These are phyloP conservation scores for Gallinago media DNA, from an alignment of 2,113 vertebrate species.

Conservation along the genomic window DNA sequence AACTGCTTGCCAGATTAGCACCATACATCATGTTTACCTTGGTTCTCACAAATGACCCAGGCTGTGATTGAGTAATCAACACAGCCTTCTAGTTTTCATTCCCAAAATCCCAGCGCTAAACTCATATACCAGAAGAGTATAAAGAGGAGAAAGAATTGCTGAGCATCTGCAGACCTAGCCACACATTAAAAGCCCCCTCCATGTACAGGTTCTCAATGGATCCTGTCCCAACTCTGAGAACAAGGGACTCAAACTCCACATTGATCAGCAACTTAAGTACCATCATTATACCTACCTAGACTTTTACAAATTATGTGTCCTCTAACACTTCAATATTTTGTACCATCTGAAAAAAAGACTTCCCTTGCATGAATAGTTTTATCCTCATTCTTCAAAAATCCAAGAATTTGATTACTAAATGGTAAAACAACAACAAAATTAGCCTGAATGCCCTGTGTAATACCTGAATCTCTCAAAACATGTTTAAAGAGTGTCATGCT, in stretches of 20 bases:
- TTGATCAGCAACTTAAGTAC: not conserved
- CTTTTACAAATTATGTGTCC: not conserved
- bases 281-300: not conserved
- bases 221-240: not conserved
- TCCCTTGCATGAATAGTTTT: not conserved
- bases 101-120: not conserved
- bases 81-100: not conserved
- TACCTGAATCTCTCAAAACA: not conserved
- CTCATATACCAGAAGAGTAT: not conserved
- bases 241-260: not conserved
- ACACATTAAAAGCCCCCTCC: not conserved
- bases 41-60: not conserved
- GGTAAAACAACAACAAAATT: not conserved
- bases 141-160: not conserved
- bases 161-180: not conserved
- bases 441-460: not conserved
- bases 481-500: not conserved
- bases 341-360: not conserved
- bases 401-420: not conserved
- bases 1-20: not conserved
- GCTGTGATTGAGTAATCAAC: rapidly evolving
- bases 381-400: not conserved
- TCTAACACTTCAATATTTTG: not conserved
- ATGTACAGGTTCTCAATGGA: rapidly evolving
- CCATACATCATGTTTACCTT: not conserved